phyloP scores from a whole-genome alignment of 1,140 invertebrate species.

The Notospermus geniculatus region DNA sequence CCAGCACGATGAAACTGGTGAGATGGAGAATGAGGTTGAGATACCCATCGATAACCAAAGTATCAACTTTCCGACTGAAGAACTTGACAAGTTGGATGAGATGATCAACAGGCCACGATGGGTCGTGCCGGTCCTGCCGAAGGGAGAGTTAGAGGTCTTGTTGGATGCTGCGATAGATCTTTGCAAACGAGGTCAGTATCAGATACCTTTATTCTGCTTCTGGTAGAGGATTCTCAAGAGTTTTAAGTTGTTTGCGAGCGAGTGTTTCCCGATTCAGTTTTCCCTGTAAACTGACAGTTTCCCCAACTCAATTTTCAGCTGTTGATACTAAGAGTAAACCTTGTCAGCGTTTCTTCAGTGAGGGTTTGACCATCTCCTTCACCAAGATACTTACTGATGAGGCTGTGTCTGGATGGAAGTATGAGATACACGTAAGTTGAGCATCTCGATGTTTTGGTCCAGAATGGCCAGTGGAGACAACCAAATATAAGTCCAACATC shows the following conservation, averaged over 20 bases:
- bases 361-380: conserved; percentile 91
- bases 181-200: conserved; percentile 68
- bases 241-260: neutral
- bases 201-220: too few species aligned
- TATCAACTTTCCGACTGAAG: conserved; percentile 76
- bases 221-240: neutral
- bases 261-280: neutral
- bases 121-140: conserved; percentile 95
- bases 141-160: conserved; percentile 90
- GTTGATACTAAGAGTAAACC: conserved; percentile 84
- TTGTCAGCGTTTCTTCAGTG: conserved; percentile 92
- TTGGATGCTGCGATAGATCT: conserved; percentile 86
- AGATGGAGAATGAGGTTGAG: conserved; percentile 26
- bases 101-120: conserved; percentile 86
- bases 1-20: conserved; percentile 30
- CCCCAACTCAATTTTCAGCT: conserved; percentile 59
- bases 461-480: too few species aligned
- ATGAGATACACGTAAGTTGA: conserved; percentile 80
- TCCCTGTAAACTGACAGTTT: neutral
- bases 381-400: conserved; percentile 98
- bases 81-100: conserved; percentile 85
- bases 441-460: too few species aligned
- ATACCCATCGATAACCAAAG: neutral
- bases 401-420: conserved; percentile 95
- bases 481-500: too few species aligned